Evolutionary conservation across 2,797 vertebrate species (phyloP), one percentile per base, ranked within the genome.

Genomic region (Onychomys leucogaster): DNA sequence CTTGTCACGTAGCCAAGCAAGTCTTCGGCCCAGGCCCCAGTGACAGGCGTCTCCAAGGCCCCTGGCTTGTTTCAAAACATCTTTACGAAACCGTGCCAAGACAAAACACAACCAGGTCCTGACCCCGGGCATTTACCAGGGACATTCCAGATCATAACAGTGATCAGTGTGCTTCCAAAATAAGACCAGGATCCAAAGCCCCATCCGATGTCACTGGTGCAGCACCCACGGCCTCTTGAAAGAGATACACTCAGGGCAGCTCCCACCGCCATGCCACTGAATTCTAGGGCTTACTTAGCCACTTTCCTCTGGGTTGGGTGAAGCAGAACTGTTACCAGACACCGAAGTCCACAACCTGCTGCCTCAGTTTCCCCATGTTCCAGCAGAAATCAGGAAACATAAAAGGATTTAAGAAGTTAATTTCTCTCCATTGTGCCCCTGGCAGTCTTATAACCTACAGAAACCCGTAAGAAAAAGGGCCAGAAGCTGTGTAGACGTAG

Each of bases 181-280:
- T 43, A 32, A 59, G 85, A 57, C 37, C 1, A 11, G 49, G n/a
- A 27, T 57, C n/a, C 16, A 41, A 73, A 37, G 67, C 55, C 67
- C 1, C 34, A 3, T 12, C 29, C 12, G 2, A 29, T 69, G 13
- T 71, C 14, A 57, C 67, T 0, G 0, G 3, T 32, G 25, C 57
- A 37, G 78, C 32, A 14, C 65, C 13, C 7, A 9, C 5, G 46
- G 21, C 43, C 83, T 69, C 32, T 23, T 0, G 6, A 34, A n/a
- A 69, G 83, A 69, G 61, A 52, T 81, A 63, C 29, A 63, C 61
- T 29, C 65, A 55, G 23, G 25, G 3, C 21, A 52, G 32, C 6
- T 67, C 41, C 34, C 49, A 49, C 19, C 43, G 4, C 65, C 13
- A 32, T 17, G 19, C 5, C 29, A 10, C n/a, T 73, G 52, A 73